These are phyloP conservation scores for Diadophis punctatus DNA, from an alignment of 2,113 vertebrate species.

Conservation along the genomic window DNA sequence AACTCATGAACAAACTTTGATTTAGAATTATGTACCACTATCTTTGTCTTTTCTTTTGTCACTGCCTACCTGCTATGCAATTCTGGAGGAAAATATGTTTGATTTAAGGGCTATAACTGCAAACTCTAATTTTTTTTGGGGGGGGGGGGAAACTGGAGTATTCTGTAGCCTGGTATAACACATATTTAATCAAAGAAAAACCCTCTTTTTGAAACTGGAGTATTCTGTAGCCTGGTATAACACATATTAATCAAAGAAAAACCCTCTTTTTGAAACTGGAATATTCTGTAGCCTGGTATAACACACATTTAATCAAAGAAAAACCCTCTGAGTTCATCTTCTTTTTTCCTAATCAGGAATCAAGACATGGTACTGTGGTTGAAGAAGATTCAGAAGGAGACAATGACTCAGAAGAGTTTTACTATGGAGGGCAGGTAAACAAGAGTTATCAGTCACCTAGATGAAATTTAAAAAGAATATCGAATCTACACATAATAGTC, in stretches of 20 bases:
- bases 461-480: background rate
- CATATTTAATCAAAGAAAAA: no score
- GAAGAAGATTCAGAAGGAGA: constrained; percentile 91
- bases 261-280: background rate
- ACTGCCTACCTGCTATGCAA: background rate
- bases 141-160: no score
- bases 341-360: constrained; percentile 68
- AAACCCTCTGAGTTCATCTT: background rate
- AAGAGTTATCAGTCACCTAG: background rate
- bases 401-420: constrained; percentile 89
- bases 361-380: constrained; percentile 76
- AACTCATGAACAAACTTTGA: background rate
- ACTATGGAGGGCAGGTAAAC: constrained; percentile 87
- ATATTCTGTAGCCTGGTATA: background rate
- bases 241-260: no score
- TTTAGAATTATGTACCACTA: background rate
- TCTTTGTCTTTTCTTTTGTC: background rate
- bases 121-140: background rate
- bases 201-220: no score
- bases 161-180: no score
- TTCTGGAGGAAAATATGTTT: background rate
- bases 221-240: no score
- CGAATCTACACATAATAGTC: background rate
- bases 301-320: background rate
- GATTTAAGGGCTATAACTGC: background rate